phyloP scores from a whole-genome alignment of 2,888 invertebrate genomes.

The Limnephilus marmoratus region DNA sequence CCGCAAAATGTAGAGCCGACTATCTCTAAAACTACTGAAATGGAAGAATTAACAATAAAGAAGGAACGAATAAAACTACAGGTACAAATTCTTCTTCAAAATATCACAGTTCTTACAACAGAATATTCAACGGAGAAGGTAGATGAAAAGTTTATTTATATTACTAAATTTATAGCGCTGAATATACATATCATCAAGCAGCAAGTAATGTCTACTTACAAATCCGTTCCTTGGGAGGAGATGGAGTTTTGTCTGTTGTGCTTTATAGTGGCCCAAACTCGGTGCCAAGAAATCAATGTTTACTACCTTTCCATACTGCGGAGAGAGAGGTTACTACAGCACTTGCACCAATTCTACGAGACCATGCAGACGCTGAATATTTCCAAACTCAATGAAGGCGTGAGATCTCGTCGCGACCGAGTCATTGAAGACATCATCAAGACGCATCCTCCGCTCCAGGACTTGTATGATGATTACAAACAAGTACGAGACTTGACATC shows the following conservation, averaged over 20 bases:
- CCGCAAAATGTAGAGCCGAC: not conserved
- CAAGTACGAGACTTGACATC: not conserved
- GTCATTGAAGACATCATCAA: too few relatives aligned
- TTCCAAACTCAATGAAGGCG: too few relatives aligned
- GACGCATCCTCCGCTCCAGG: too few relatives aligned
- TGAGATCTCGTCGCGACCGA: not conserved
- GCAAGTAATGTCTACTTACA: conserved; percentile 4
- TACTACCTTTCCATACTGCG: not conserved
- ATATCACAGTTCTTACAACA: too few relatives aligned
- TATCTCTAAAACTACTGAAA: not conserved
- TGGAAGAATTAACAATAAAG: not conserved
- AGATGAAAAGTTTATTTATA: conserved; percentile 7
- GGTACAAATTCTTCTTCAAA: not conserved
- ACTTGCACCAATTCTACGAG: too few relatives aligned
- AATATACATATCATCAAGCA: conserved; percentile 25
- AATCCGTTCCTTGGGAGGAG: conserved; percentile 24
- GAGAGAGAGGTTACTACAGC: too few relatives aligned
- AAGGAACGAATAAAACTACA: not conserved
- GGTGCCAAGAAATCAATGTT: not conserved
- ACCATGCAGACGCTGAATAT: too few relatives aligned
- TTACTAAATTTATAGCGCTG: not conserved
- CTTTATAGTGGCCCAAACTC: not conserved
- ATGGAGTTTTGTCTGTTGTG: conserved; percentile 16
- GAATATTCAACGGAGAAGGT: not conserved
- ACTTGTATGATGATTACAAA: conserved; percentile 6